A percentile compares a stretch with the other conserved stretches of the same genome.
Evolutionary conservation across 2,888 invertebrate genomes (phyloP).

Genomic region (Linnaemya vulpina): DNA sequence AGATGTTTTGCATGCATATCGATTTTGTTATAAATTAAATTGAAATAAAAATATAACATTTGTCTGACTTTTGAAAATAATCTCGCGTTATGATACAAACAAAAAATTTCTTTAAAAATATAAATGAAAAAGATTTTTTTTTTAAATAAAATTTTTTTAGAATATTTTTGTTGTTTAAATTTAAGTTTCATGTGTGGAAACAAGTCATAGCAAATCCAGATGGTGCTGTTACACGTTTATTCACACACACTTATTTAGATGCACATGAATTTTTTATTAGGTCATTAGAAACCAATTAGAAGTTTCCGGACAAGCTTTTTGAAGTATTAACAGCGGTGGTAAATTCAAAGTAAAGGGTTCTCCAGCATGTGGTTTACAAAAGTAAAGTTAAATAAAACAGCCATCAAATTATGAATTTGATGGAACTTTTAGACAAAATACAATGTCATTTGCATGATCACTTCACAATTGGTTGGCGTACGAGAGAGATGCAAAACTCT

Average conservation of each 20-base stretch:
- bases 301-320: no score
- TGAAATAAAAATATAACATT: conserved; percentile 35
- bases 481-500: no score
- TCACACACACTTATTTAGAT: neutral
- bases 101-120: neutral
- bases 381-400: no score
- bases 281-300: neutral
- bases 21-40: neutral
- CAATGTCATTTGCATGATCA: no score
- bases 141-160: neutral
- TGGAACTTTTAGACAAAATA: no score
- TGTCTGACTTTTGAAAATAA: neutral
- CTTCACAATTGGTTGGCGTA: no score
- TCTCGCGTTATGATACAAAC: neutral
- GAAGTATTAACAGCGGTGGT: no score
- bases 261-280: neutral
- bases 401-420: no score
- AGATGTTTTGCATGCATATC: conserved; percentile 4
- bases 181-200: neutral
- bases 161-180: neutral
- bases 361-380: no score
- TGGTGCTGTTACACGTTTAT: neutral
- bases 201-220: neutral
- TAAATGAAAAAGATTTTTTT: neutral
- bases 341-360: no score